Conservation (phyloP, 2,113 vertebrate species). For the Saccopteryx leptura region DNA sequence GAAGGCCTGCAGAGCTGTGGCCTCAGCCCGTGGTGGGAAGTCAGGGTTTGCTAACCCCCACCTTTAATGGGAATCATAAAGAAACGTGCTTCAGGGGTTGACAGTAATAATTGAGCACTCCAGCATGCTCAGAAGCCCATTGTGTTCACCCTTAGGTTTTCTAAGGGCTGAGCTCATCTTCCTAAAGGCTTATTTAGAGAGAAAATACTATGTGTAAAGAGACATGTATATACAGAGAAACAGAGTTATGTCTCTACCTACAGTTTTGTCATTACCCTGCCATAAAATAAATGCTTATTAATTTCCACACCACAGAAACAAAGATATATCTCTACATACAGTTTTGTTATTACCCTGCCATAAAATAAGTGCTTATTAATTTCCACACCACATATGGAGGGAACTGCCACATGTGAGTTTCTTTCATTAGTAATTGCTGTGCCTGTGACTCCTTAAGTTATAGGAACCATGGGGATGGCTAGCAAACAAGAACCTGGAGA, state of each 20-base stretch:
- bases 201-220: slow-evolving; percentile 35
- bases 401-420: slow-evolving; percentile 61
- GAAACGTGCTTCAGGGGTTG: slow-evolving; percentile 78
- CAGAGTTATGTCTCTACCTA: background rate
- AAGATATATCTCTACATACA: slow-evolving; percentile 7
- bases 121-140: slow-evolving; percentile 74
- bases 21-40: slow-evolving; percentile 37
- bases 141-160: slow-evolving; percentile 63
- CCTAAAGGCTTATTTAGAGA: slow-evolving; percentile 69
- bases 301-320: slow-evolving; percentile 47
- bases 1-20: background rate
- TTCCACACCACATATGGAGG: slow-evolving; percentile 44
- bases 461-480: slow-evolving; percentile 44
- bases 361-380: slow-evolving; percentile 77
- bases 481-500: slow-evolving; percentile 70
- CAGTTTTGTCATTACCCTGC: slow-evolving; percentile 51
- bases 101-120: slow-evolving; percentile 57
- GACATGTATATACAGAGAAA: slow-evolving; percentile 15
- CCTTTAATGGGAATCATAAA: slow-evolving; percentile 74
- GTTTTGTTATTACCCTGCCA: slow-evolving; percentile 58
- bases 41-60: slow-evolving; percentile 25
- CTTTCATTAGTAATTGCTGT: slow-evolving; percentile 72
- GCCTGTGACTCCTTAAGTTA: slow-evolving; percentile 68
- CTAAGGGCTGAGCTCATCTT: slow-evolving; percentile 59
- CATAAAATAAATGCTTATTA: slow-evolving; percentile 73